These are phyloP conservation scores for Eurosta solidaginis DNA, from an alignment of 1,140 invertebrate genomes.

Conservation along the genomic window DNA sequence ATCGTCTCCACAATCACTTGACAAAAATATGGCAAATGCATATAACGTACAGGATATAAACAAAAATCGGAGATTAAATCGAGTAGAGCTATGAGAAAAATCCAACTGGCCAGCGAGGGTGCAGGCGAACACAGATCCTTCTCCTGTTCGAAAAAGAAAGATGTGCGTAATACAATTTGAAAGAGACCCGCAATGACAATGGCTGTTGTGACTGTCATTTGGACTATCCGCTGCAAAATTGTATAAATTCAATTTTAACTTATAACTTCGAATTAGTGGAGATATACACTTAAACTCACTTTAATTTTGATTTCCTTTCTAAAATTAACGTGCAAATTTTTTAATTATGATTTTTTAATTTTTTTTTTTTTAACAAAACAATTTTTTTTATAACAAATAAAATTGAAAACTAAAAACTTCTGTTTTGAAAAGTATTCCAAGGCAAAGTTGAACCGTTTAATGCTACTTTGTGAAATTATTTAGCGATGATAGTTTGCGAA, in stretches of 20 bases:
- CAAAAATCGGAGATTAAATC: constrained; percentile 31
- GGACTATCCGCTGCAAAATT: not conserved
- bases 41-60: constrained; percentile 31
- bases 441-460: no score
- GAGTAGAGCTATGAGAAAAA: constrained; percentile 32
- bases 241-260: not conserved
- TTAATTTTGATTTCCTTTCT: not conserved
- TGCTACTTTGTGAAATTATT: no score
- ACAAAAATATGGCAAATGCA: constrained; percentile 30
- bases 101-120: constrained; percentile 31
- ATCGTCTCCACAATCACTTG: constrained; percentile 30
- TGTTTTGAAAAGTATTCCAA: not conserved
- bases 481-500: no score
- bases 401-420: not conserved
- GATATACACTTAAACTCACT: not conserved
- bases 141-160: constrained; percentile 30
- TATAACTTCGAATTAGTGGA: not conserved
- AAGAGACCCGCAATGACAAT: constrained; percentile 19
- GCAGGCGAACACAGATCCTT: constrained; percentile 23
- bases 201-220: constrained; percentile 29
- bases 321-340: not conserved
- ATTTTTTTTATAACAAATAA: constrained; percentile 10
- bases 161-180: constrained; percentile 30
- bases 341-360: not conserved
- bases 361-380: constrained; percentile 7